These are phyloP conservation scores for Zoanthus sansibaricus DNA, from an alignment of 92 coral and sea anemone genomes.

Conservation along the genomic window DNA sequence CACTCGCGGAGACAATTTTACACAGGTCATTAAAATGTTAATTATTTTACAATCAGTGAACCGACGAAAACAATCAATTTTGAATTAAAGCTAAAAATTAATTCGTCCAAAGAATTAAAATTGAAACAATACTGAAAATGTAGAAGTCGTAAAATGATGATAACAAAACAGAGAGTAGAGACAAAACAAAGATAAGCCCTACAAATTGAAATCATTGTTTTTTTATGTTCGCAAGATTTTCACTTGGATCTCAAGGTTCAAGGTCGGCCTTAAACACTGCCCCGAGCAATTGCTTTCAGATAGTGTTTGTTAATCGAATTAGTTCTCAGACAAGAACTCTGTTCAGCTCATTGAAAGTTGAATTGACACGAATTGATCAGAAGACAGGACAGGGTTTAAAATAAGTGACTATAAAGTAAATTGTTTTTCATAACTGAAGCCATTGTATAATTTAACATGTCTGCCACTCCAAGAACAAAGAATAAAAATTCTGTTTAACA, in stretches of 20 bases:
- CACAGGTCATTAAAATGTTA: not conserved
- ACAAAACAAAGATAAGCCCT: not conserved
- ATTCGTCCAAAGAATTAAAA: not conserved
- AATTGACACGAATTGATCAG: not conserved
- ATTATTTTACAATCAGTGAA: not conserved
- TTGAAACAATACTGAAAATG: not conserved
- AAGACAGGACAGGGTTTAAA: no score
- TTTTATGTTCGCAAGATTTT: no score
- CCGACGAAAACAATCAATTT: constrained; percentile 2
- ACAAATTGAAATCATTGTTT: not conserved
- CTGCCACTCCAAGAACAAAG: no score
- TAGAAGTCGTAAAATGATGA: not conserved
- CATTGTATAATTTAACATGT: no score
- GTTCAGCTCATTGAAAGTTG: not conserved
- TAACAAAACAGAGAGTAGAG: not conserved
- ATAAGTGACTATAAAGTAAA: no score
- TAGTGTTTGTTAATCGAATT: not conserved
- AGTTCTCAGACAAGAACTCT: not conserved
- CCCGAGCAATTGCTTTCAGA: not conserved
- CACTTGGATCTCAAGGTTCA: no score
- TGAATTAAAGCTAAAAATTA: not conserved
- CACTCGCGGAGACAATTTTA: not conserved
- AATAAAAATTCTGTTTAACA: no score
- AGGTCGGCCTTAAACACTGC: not conserved
- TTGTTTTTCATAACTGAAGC: no score